Conservation (phyloP, 2,797 vertebrate species). For the Luscinia luscinia region DNA sequence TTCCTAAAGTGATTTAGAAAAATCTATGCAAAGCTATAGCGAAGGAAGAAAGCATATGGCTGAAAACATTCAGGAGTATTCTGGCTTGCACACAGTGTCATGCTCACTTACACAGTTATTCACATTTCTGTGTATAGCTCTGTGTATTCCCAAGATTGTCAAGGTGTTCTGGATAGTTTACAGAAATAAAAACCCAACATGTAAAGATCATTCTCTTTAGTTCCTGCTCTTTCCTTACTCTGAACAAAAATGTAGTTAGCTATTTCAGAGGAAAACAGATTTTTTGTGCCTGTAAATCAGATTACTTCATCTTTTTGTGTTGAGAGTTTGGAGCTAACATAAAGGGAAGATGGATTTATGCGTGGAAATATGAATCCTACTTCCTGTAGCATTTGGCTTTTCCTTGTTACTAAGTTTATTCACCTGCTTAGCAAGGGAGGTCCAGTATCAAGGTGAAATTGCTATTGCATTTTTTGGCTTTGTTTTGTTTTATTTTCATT, state of each 20-base stretch:
- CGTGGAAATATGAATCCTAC: not conserved
- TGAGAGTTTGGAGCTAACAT: not conserved
- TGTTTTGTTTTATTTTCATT: not conserved
- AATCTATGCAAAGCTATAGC: not conserved
- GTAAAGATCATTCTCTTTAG: not conserved
- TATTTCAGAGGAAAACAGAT: not conserved
- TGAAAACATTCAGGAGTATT: not conserved
- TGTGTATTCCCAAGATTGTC: constrained; percentile 5
- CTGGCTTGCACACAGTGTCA: constrained; percentile 3
- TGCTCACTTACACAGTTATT: not conserved
- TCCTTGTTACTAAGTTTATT: not conserved
- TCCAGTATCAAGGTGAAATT: not conserved
- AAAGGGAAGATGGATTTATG: not conserved
- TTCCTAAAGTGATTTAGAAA: not conserved
- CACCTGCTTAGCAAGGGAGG: not conserved
- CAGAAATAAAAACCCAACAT: not conserved
- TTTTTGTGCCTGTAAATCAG: not conserved
- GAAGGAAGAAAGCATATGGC: constrained; percentile 11
- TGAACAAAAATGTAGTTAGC: not conserved
- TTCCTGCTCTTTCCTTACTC: not conserved
- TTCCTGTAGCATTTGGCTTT: not conserved
- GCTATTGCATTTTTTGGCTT: not conserved
- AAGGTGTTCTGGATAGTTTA: not conserved
- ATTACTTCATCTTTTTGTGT: not conserved
- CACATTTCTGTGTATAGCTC: constrained; percentile 39